Conservation (phyloP, 2,113 vertebrate species). For the Proteles cristata region DNA sequence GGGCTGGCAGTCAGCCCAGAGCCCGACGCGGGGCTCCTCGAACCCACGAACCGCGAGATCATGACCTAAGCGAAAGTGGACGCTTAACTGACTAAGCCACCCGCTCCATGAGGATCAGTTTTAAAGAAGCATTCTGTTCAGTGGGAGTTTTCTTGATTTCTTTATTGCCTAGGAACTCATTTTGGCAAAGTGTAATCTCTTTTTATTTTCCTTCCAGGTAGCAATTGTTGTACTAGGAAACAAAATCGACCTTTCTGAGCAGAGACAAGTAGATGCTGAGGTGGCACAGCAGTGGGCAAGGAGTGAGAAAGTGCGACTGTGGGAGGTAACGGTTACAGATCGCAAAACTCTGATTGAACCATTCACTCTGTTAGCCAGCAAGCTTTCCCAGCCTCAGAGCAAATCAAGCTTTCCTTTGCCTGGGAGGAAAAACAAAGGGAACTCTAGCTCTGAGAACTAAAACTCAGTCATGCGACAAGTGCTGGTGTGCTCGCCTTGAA, state of each 20-base stretch:
- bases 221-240: constrained; percentile 95
- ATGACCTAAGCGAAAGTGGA: too few species aligned
- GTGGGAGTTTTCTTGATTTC: neutral
- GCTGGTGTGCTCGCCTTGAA: neutral
- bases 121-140: neutral
- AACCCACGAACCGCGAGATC: too few species aligned
- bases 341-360: constrained; percentile 92
- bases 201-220: constrained; percentile 86
- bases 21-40: too few species aligned
- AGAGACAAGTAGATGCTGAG: constrained; percentile 93
- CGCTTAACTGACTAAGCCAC: too few species aligned
- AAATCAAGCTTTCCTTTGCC: constrained; percentile 95
- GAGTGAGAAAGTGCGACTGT: constrained; percentile 94
- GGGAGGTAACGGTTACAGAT: constrained; percentile 95
- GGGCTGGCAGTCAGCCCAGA: too few species aligned
- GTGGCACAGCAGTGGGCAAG: constrained; percentile 95
- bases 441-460: constrained; percentile 91
- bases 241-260: constrained; percentile 92
- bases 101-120: neutral
- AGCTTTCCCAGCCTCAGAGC: constrained; percentile 95
- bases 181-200: neutral
- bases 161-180: neutral
- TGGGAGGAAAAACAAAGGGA: constrained; percentile 94
- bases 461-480: neutral
- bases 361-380: constrained; percentile 94